A percentile compares a stretch with the other conserved stretches of the same genome.
These are phyloP conservation scores for Premnoplex brunnescens DNA, from an alignment of 2,797 vertebrate genomes.

Conservation along the genomic window DNA sequence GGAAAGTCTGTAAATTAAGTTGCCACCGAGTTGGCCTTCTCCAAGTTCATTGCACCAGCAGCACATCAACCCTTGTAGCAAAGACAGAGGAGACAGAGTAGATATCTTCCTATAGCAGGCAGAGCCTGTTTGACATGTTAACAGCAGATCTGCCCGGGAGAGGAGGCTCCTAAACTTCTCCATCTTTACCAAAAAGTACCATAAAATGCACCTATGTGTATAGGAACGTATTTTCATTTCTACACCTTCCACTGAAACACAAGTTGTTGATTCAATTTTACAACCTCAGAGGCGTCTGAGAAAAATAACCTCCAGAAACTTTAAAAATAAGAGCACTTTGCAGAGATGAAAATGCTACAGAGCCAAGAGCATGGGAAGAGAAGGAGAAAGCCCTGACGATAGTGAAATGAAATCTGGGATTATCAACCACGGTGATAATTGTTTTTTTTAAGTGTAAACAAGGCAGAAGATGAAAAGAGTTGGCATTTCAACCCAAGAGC, in stretches of 20 bases:
- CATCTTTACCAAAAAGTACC: not conserved
- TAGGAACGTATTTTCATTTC: not conserved
- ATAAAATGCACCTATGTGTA: fast-evolving
- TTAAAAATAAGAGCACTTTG: not conserved
- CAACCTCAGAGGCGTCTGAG: not conserved
- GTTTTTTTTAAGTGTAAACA: not conserved
- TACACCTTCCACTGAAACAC: not conserved
- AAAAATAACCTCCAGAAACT: not conserved
- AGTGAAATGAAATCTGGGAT: constrained; percentile 35
- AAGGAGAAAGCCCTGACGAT: not conserved
- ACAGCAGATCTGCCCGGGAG: not conserved
- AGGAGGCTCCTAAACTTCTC: not conserved
- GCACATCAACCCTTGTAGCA: not conserved
- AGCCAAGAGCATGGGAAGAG: not conserved
- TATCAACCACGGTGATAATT: not conserved
- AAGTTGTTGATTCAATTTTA: not conserved
- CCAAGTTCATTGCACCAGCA: fast-evolving
- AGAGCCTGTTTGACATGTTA: no score
- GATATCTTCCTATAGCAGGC: fast-evolving
- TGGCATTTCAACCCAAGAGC: not conserved
- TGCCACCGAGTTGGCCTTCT: not conserved
- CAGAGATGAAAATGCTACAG: not conserved
- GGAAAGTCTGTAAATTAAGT: not conserved
- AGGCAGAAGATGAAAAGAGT: not conserved
- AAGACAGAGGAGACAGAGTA: fast-evolving